Evolutionary conservation across 1,140 invertebrate genomes (phyloP).

Genomic region (Bombus pyrosoma): DNA sequence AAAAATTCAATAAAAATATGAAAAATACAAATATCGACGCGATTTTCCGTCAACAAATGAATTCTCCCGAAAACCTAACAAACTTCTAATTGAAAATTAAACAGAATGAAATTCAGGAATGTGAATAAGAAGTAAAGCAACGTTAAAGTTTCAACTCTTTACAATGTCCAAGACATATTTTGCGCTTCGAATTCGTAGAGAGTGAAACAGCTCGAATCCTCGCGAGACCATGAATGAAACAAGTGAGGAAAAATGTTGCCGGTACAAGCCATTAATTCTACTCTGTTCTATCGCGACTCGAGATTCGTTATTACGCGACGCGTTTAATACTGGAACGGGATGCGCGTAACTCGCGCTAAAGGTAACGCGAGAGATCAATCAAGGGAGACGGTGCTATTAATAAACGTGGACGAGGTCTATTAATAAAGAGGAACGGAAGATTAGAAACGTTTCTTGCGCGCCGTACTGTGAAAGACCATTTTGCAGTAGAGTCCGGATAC

Average conservation of each 20-base stretch:
- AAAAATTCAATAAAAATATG: no score
- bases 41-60: no score
- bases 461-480: conserved; percentile 27
- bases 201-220: not conserved
- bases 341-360: conserved; percentile 10
- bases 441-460: conserved; percentile 26
- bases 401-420: conserved; percentile 37
- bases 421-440: conserved; percentile 44
- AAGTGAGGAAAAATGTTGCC: not conserved
- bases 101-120: no score
- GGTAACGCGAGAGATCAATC: conserved; percentile 38
- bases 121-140: no score
- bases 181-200: not conserved
- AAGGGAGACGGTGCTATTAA: conserved; percentile 34
- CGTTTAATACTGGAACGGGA: not conserved
- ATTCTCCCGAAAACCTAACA: no score
- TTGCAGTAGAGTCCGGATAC: not conserved
- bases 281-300: not conserved
- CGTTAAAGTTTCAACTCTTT: not conserved
- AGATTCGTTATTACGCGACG: conserved; percentile 2
- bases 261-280: not conserved
- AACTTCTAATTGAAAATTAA: no score
- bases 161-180: not conserved
- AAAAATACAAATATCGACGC: no score
- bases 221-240: not conserved